Evolutionary conservation across 2,888 invertebrate species (phyloP), one percentile per base, ranked within the genome.

Genomic region (Synanthedon tipuliformis): DNA sequence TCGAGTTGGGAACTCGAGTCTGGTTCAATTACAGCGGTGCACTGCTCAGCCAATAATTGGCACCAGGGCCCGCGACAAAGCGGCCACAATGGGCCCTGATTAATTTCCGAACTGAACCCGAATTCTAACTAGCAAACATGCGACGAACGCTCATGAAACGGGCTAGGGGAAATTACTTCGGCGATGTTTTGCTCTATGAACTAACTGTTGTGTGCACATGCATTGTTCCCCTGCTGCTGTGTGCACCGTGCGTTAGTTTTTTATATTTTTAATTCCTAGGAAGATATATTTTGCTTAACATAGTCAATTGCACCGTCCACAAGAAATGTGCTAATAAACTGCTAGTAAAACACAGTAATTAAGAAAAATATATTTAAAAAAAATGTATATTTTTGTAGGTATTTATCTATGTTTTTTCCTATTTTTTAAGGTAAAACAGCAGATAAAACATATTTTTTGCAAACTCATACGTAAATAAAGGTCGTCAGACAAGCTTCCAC

Each of bases 51-150:
- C 83, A 81, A 81, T 85, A 81, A 85, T 84, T 85, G 84, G 83
- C 81, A 75, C 72, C 76, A 73, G 75, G 73, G 68, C 71, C 34
- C 78, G 76, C 80, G 82, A 84, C 85, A 84, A 86, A 86, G 83
- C 81, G 78, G 72, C 83, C 83, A 84, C 85, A 84, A 84, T 83
- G 77, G 81, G 71, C 75, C 65, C 80, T 86, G 86, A 86, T 86
- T 85, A 86, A 86, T 86, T 85, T 86, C 78, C 82, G 81, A 84
- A 86, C 86, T 84, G 77, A 80, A 74, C 74, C 84, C 86, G 84
- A 85, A 85, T 84, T 78, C 82, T 81, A 83, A 84, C 56, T 53
- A 53, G 54, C 80, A 81, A 83, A 83, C 81, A 82, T 74, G 80
- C 75, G 75, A 71, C 72, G 73, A 64, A 53, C 69, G 68, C 68